Conservation (phyloP, 37 sponge, comb jelly and placozoan genomes). For the Mnemiopsis leidyi region DNA sequence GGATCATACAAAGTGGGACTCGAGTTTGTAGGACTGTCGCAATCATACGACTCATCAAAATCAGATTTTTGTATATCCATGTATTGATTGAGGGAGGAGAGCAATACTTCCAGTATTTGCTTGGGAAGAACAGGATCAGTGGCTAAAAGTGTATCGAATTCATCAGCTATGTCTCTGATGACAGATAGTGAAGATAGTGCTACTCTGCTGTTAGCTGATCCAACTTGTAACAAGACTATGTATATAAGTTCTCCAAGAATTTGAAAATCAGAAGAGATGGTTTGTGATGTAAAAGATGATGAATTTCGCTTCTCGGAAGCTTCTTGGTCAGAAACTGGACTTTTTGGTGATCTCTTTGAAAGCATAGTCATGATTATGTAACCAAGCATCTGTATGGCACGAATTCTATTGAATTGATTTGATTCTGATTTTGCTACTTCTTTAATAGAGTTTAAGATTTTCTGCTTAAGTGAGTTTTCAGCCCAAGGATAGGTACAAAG, state of each 20-base stretch:
- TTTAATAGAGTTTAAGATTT: background rate
- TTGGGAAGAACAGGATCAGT: background rate
- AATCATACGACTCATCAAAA: background rate
- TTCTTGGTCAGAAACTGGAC: background rate
- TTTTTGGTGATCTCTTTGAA: background rate
- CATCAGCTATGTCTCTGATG: background rate
- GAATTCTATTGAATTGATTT: background rate
- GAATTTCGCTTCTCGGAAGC: background rate
- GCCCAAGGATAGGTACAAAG: conserved; percentile 30
- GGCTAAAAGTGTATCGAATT: background rate
- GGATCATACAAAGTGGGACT: background rate
- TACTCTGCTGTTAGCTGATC: background rate
- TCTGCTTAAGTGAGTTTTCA: background rate
- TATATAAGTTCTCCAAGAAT: background rate
- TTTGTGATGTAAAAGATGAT: background rate
- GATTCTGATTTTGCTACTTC: background rate
- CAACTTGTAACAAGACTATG: background rate
- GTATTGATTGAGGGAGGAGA: background rate
- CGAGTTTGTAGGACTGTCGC: background rate
- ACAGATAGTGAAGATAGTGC: background rate
- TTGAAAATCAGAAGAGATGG: background rate
- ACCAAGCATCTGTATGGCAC: background rate
- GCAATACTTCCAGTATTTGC: background rate
- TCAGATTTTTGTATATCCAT: background rate
- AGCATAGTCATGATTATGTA: conserved; percentile 1